phyloP scores from a whole-genome alignment of 2,797 vertebrate species.

The Mycteria americana region DNA sequence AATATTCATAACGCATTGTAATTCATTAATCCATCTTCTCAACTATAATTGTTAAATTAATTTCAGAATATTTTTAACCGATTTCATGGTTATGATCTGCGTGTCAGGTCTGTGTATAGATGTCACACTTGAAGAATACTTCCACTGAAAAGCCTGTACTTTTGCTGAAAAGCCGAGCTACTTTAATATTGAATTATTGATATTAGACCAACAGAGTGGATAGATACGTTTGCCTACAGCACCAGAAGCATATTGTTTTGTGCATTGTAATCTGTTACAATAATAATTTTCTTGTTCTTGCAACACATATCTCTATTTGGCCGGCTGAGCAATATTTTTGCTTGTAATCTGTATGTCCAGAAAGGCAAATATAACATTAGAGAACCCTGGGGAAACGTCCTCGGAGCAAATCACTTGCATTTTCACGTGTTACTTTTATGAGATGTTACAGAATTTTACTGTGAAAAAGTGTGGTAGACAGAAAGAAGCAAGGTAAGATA shows the following conservation, averaged over 20 bases:
- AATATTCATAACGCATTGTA: neutral
- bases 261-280: neutral
- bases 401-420: neutral
- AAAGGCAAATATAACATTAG: neutral
- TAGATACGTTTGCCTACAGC: constrained; percentile 7
- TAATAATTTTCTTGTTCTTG: neutral
- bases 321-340: neutral
- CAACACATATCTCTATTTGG: neutral
- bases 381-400: neutral
- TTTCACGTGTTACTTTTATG: neutral
- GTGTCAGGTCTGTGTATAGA: neutral
- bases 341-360: neutral
- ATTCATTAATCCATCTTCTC: constrained; percentile 30
- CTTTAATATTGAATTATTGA: constrained; percentile 14
- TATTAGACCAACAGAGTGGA: neutral
- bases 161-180: constrained; percentile 3
- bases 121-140: neutral
- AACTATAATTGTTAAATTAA: neutral
- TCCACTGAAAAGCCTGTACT: neutral
- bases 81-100: constrained; percentile 12
- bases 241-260: neutral
- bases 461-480: neutral
- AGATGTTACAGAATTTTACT: neutral
- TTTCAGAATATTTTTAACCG: neutral
- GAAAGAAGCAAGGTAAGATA: neutral